Evolutionary conservation across 35 echinoderm and acorn worm genomes (phyloP).

Genomic region (Apostichopus californicus): DNA sequence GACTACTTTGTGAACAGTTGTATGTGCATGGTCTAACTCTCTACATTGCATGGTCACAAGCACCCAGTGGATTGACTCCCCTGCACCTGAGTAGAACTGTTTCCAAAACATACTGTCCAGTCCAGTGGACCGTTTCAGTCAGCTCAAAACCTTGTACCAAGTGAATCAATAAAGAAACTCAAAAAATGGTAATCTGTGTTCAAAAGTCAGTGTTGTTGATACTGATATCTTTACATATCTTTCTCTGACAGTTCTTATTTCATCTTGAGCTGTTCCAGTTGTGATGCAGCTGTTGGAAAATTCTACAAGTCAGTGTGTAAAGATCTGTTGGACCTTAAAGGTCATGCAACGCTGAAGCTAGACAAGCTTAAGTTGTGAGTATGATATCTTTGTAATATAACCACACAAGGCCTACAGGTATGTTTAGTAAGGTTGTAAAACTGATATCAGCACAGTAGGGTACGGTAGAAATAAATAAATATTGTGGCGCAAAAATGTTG

Average conservation of each 20-base stretch:
- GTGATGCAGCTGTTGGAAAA: constrained; percentile 55
- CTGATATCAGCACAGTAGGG: no score
- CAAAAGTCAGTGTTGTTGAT: not conserved
- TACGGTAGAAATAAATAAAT: no score
- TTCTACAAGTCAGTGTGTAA: constrained; percentile 49
- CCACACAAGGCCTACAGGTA: no score
- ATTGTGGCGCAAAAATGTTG: no score
- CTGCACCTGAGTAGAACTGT: not conserved
- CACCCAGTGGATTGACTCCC: no score
- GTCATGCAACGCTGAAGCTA: constrained; percentile 13
- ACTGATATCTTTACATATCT: not conserved
- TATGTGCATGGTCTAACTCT: no score
- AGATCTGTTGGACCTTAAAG: constrained; percentile 50
- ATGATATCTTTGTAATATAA: not conserved
- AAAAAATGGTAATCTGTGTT: not conserved
- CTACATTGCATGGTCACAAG: no score
- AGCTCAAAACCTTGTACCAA: not conserved
- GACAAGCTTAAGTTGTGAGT: constrained; percentile 19
- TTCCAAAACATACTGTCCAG: not conserved
- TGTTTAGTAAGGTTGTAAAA: no score
- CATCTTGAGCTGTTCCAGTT: constrained; percentile 34
- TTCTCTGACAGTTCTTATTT: constrained; percentile 43
- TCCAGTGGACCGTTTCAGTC: not conserved
- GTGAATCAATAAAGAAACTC: not conserved
- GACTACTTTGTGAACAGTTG: no score